A percentile compares a stretch with the other conserved stretches of the same genome.
Evolutionary conservation across 92 coral and sea anemone genomes (phyloP).

Genomic region (Isaurus tuberculatus): DNA sequence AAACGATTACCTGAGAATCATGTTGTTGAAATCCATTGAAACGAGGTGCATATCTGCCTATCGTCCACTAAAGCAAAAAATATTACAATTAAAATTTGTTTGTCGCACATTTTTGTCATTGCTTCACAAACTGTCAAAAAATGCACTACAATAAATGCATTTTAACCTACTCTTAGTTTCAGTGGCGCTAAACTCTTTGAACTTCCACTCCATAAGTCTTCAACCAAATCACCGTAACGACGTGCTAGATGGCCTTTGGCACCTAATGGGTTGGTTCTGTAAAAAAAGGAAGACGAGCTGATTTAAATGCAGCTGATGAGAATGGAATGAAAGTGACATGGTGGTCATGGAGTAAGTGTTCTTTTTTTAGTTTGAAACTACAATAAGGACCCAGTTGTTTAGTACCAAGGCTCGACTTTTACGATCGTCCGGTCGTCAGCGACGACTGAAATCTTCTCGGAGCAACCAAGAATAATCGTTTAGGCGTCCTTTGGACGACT

Average conservation of each 20-base stretch:
- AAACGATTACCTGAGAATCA: slow-evolving; percentile 83
- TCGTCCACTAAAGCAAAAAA: slow-evolving; percentile 83
- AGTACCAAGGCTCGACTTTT: too few species aligned
- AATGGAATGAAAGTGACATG: background rate
- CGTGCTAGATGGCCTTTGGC: slow-evolving; percentile 98
- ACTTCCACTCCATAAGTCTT: slow-evolving; percentile 96
- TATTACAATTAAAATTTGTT: background rate
- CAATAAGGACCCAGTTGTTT: too few species aligned
- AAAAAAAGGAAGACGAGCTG: background rate
- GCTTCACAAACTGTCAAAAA: background rate
- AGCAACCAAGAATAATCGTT: too few species aligned
- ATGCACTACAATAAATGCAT: background rate
- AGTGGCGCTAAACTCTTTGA: slow-evolving; percentile 92
- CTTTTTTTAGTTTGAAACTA: background rate
- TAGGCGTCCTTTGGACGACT: too few species aligned
- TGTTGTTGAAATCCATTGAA: slow-evolving; percentile 98
- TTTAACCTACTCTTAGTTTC: slow-evolving; percentile 85
- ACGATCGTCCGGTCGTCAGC: too few species aligned
- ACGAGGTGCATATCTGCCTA: slow-evolving; percentile 97
- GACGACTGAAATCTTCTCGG: too few species aligned
- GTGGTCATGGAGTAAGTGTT: background rate
- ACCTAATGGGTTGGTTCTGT: slow-evolving; percentile 91
- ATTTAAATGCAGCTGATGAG: too few species aligned
- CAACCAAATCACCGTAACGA: slow-evolving; percentile 94
- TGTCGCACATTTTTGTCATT: background rate